Percentiles rank a stretch among this genome's conserved stretches.
These are phyloP conservation scores for Tupaia tana DNA, from an alignment of 2,113 vertebrate species.

Conservation along the genomic window DNA sequence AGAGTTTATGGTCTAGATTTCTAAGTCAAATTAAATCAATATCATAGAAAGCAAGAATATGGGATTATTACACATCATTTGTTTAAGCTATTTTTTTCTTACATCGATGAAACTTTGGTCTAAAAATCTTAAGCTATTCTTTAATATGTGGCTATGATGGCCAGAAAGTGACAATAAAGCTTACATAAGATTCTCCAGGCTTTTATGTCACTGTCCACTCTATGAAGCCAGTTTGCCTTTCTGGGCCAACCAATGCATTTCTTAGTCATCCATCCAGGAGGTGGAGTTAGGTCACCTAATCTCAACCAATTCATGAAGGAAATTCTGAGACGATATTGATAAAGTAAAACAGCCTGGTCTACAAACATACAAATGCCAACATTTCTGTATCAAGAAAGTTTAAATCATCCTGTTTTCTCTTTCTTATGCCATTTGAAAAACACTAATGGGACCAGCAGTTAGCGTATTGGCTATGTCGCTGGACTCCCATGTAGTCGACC, in stretches of 20 bases:
- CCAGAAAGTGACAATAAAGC: neutral
- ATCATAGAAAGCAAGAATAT: neutral
- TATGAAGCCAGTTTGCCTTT: neutral
- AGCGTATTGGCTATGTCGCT: no score
- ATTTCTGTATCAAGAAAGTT: neutral
- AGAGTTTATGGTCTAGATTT: neutral
- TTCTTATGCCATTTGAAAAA: conserved; percentile 21
- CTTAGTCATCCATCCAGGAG: conserved; percentile 69
- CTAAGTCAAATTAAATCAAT: conserved; percentile 1
- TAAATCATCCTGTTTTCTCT: neutral
- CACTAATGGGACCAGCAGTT: no score
- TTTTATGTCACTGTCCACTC: neutral
- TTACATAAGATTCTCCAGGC: neutral
- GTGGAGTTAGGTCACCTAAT: conserved; percentile 65
- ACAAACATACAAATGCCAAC: neutral
- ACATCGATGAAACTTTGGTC: neutral
- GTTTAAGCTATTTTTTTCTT: neutral
- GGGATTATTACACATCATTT: neutral
- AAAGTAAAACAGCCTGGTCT: neutral
- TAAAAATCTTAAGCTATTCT: neutral
- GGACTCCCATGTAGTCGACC: no score
- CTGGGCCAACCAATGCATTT: neutral
- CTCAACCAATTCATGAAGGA: neutral
- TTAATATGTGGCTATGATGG: neutral
- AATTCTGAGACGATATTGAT: neutral